Conservation (phyloP, 2,888 invertebrate genomes). For the Muscina levida region DNA sequence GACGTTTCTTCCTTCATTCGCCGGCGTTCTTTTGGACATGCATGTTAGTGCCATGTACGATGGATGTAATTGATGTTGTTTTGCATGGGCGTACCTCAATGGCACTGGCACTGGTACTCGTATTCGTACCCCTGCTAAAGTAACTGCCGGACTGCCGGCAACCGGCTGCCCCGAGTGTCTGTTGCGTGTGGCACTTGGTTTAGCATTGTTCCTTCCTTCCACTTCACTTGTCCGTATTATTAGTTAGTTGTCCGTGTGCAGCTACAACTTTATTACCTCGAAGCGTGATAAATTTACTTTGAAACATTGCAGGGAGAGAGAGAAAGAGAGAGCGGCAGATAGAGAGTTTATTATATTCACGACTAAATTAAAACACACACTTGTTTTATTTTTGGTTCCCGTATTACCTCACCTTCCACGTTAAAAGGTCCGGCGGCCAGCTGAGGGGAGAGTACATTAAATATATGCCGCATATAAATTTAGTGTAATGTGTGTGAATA, state of each 20-base stretch:
- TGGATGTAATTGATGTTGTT: conserved; percentile 31
- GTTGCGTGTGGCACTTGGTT: conserved; percentile 22
- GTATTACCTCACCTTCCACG: not conserved
- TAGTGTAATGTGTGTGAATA: conserved; percentile 6
- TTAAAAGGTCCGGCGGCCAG: not conserved
- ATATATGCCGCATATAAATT: not conserved
- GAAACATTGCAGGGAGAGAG: conserved; percentile 11
- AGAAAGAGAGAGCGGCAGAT: not conserved
- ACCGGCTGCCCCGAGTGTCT: not conserved
- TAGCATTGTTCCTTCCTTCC: not conserved
- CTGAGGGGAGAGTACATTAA: conserved; percentile 14
- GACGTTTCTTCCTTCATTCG: not conserved
- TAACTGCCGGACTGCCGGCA: not conserved
- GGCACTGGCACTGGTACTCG: conserved; percentile 32
- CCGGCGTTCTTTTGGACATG: not conserved
- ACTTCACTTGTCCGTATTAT: conserved; percentile 62
- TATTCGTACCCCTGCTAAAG: not conserved
- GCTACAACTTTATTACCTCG: conserved; percentile 38
- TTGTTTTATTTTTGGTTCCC: conserved; percentile 14
- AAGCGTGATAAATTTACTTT: conserved; percentile 32
- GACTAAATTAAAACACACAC: not conserved
- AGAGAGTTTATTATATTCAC: not conserved
- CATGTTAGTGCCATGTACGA: not conserved
- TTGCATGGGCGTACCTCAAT: conserved; percentile 61
- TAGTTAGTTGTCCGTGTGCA: conserved; percentile 29